Base-by-base conservation (phyloP, 2,113 vertebrate species). In the Isichthys henryi region DNA sequence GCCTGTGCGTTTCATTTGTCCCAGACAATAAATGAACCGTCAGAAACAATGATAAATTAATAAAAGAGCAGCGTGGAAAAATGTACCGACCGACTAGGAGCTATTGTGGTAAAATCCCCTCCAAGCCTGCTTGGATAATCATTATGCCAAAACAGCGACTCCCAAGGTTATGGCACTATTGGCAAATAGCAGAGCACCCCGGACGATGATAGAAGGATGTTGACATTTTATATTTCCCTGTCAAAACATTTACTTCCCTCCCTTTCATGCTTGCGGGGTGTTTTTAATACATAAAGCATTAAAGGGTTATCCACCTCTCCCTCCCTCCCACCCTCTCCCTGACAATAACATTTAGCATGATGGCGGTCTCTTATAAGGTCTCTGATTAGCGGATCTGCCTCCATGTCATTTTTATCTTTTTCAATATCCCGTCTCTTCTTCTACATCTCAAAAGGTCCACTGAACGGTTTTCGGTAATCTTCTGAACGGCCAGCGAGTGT, bases 211-310 rank as follows among this genome's bases (percentile, higher is more conserved):
- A 23, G 17, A 53, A 86, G 89, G 56, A 90, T 13, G 8, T 4
- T 77, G 53, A 85, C 89, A 86, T 90, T 90, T 90, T 45, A 43
- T 7, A 87, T 88, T 86, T 87, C 86, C 88, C 56, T 83, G 21
- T 66, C 39, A 45, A 43, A 90, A 66, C 83, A 88, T 39, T 88
- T 86, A 13, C 23, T 70, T 88, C 56, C 15, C 48, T 88, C 4
- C 70, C 45, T 91, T 86, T 62, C 17, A 8, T 27, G 70, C 17
- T 21, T 31, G 85, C 21, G 9, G 66, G 74, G 48, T 21, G 31
- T 31, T 13, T 89, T 70, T 90, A 88, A 87, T 85, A 90, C 31
- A 50, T 86, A 88, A 89, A 85, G 80, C 87, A 27, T 86, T 43
- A 50, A 88, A 46, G 89, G 74, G 39, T 90, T 66, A 80, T 35